These are phyloP conservation scores for Lontra canadensis DNA, from an alignment of 2,113 vertebrate genomes.

Conservation along the genomic window DNA sequence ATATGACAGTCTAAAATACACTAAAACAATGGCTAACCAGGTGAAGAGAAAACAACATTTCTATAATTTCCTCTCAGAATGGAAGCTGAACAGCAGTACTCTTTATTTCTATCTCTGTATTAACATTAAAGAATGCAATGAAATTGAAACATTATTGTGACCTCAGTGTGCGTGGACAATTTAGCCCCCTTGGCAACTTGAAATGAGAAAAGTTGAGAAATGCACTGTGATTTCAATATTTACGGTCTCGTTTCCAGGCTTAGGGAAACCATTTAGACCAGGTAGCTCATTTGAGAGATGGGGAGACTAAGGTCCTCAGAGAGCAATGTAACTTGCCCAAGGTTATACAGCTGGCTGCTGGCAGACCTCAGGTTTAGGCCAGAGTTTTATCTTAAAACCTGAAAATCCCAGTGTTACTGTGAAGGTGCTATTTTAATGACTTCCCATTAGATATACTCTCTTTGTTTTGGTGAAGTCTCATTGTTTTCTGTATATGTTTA, in stretches of 20 bases:
- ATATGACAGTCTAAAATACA: neutral
- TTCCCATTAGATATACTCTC: neutral
- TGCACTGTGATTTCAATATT: neutral
- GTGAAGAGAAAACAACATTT: neutral
- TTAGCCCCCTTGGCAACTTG: neutral
- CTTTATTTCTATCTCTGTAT: neutral
- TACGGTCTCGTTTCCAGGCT: neutral
- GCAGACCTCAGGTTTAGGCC: neutral
- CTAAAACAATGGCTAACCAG: neutral
- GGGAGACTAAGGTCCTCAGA: slow-evolving; percentile 11
- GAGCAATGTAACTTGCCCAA: neutral
- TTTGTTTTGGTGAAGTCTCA: neutral
- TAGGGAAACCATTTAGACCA: neutral
- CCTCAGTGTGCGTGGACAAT: neutral
- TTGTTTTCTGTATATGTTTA: neutral
- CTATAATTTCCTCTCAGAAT: neutral
- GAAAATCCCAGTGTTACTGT: neutral
- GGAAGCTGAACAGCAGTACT: neutral
- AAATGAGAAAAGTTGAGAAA: neutral
- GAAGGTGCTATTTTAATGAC: neutral
- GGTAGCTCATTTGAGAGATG: neutral
- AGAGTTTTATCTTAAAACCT: neutral
- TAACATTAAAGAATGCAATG: neutral
- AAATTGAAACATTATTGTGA: neutral
- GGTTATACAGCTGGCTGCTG: neutral